Evolutionary conservation across 2,797 vertebrate species (phyloP).

Genomic region (Sebastes hubbsi): DNA sequence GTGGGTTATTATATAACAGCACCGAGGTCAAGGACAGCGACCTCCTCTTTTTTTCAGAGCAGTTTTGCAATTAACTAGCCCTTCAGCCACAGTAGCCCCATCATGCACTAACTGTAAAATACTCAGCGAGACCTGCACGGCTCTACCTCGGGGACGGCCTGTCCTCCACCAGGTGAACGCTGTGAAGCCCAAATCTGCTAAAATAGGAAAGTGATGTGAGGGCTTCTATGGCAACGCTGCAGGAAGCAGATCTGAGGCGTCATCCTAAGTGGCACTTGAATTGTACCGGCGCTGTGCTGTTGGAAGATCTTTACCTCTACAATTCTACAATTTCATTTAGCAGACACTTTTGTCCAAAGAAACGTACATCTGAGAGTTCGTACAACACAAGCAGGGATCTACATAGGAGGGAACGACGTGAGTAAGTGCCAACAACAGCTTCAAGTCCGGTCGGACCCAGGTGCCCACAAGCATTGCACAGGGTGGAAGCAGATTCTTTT

Average conservation of each 20-base stretch:
- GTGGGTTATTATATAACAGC: slow-evolving; percentile 13
- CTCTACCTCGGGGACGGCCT: background rate
- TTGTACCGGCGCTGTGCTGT: background rate
- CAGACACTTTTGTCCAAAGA: too few species aligned
- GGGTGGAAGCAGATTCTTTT: too few species aligned
- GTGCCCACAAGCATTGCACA: too few species aligned
- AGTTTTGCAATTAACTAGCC: background rate
- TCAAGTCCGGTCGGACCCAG: too few species aligned
- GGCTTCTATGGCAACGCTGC: slow-evolving; percentile 1
- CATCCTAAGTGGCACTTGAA: background rate
- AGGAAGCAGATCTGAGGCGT: background rate
- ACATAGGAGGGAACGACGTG: too few species aligned
- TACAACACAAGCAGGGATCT: too few species aligned
- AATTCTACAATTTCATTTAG: too few species aligned
- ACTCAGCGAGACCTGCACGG: background rate
- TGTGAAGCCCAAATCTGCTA: background rate
- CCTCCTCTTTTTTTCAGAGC: background rate
- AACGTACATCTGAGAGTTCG: too few species aligned
- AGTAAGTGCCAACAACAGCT: too few species aligned
- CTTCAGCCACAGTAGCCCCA: background rate
- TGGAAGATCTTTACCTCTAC: background rate
- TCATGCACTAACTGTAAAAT: background rate
- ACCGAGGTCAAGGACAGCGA: slow-evolving; percentile 4
- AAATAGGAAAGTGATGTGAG: background rate
- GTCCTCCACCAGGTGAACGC: background rate